A percentile compares a stretch with the other conserved stretches of the same genome.
Evolutionary conservation across 2,797 vertebrate genomes (phyloP).

Genomic region (Adrianichthys oophorus): DNA sequence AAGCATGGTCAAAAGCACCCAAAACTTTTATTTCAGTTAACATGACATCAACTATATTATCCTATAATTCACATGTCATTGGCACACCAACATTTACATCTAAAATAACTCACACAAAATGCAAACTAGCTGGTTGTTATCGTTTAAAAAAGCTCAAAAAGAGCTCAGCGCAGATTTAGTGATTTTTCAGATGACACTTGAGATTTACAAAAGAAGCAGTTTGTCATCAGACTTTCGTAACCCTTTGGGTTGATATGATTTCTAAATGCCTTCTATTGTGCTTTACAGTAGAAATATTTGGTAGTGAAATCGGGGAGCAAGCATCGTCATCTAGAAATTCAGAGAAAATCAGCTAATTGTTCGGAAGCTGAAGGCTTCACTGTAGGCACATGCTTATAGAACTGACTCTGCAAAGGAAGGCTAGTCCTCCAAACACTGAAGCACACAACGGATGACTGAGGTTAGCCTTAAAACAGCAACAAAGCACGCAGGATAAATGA

Average conservation of each 20-base stretch:
- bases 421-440: conserved; percentile 65
- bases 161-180: conserved; percentile 21
- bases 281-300: conserved; percentile 62
- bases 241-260: conserved; percentile 40
- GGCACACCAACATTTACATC: conserved; percentile 63
- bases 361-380: conserved; percentile 29
- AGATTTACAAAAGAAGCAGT: conserved; percentile 44
- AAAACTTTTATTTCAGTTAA: conserved; percentile 56
- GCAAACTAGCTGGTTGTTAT: conserved; percentile 58
- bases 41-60: conserved; percentile 53
- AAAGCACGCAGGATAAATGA: conserved; percentile 40
- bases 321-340: conserved; percentile 24
- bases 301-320: conserved; percentile 36
- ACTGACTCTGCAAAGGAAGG: conserved; percentile 56
- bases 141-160: conserved; percentile 46
- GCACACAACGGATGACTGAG: conserved; percentile 32
- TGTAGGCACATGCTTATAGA: conserved; percentile 47
- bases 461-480: conserved; percentile 12
- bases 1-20: conserved; percentile 44
- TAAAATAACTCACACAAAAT: conserved; percentile 63
- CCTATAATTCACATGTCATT: conserved; percentile 60
- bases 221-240: conserved; percentile 53
- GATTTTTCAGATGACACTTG: conserved; percentile 17
- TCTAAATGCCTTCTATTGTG: conserved; percentile 47
- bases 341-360: conserved; percentile 16